Evolutionary conservation across 2,888 invertebrate species (phyloP), one percentile per base, ranked within the genome.

Genomic region (Mimachlamys varia): DNA sequence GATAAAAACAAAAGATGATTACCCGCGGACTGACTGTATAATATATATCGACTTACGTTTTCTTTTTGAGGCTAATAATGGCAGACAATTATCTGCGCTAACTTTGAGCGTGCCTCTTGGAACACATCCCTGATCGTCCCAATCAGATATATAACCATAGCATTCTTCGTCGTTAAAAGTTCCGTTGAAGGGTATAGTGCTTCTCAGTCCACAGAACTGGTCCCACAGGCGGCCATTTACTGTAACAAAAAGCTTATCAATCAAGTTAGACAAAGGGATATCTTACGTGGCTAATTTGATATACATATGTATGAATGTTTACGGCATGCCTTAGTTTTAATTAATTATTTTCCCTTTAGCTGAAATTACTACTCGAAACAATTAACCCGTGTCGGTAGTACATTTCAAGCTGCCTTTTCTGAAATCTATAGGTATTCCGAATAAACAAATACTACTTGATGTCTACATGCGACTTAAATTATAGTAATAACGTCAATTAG

Each of bases 81-180:
- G 76, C 2, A 22, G 88, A 90, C 95, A 95, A 27, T 94, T 94
- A 89, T 94, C 91, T 0, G 95, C 94, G 55, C 91, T 92, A 44
- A 96, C 55, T 3, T 92, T 90, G 12, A 96, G 88, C 5, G 93
- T 93, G 19, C 94, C 94, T 17, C 93, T 90, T 19, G 94, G 94
- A n/a, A 94, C 94, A 92, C 96, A 96, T 0, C 93, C 93, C n/a
- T 94, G 93, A n/a, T 93, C 92, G 89, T 95, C 95, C 95, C 95
- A 95, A 93, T 96, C 96, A 15, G 96, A 95, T 10, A 96, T 93
- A 10, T 93, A 93, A 3, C 96, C 96, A 13, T 93, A 92, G 89
- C 96, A 96, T 19, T 91, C 90, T 55, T 94, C 93, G 0, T 94
- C 95, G 27, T 93, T 93, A 53, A 94, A 93, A 12, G 94, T 94